Conservation (phyloP, 2,113 vertebrate species). For the Eupsittula cactorum region DNA sequence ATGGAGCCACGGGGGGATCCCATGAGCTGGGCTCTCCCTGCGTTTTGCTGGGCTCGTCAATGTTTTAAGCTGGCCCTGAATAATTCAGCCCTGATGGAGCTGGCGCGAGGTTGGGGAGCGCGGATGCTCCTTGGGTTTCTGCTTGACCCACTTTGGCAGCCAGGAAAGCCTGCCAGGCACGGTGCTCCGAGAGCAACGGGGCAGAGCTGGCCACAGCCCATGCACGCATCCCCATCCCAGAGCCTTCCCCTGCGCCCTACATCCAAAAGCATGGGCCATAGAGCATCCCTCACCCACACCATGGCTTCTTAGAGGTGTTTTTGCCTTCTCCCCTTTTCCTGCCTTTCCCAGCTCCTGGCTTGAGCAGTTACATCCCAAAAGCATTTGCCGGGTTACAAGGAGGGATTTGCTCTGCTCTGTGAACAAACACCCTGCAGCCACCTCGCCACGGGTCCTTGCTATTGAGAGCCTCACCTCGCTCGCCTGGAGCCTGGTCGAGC, state of each 20-base stretch:
- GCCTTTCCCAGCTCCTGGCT: background rate
- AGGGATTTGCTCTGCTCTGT: background rate
- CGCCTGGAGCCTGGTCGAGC: background rate
- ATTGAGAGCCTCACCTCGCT: background rate
- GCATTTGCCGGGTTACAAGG: rapidly evolving
- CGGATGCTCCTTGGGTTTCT: constrained; percentile 19
- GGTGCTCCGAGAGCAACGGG: background rate
- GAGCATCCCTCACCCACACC: background rate
- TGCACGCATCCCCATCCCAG: background rate
- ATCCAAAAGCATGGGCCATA: rapidly evolving
- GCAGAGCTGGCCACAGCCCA: background rate
- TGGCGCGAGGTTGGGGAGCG: background rate
- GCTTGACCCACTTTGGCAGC: constrained; percentile 58
- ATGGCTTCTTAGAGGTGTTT: background rate
- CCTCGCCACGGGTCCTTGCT: background rate
- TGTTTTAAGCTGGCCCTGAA: constrained; percentile 50
- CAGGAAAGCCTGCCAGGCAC: background rate
- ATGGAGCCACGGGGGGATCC: rapidly evolving
- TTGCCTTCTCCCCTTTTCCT: background rate
- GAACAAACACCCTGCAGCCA: background rate
- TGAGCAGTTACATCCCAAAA: background rate
- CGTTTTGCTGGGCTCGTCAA: constrained; percentile 1
- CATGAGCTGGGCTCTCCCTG: background rate
- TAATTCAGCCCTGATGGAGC: constrained; percentile 44
- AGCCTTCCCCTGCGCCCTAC: background rate